Base-by-base conservation (phyloP, 2,797 vertebrate species). In the Triplophysa yarkandensis region DNA sequence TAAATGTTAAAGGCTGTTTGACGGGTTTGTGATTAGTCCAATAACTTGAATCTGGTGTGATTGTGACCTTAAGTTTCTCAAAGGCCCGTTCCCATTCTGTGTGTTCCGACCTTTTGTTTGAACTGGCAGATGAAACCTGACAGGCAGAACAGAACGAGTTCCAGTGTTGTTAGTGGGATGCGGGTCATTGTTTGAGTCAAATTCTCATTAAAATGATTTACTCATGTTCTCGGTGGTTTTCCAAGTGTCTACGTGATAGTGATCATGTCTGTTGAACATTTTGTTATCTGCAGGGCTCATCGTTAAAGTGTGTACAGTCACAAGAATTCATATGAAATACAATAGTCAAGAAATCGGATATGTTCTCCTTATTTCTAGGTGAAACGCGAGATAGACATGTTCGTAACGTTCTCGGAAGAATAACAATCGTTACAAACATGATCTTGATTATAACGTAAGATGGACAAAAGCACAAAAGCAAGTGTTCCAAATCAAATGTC, bases 211-310 rank as follows among this genome's bases (percentile, higher is more conserved):
- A 41, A 69, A 6, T 30, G 28, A 13, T 10, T 62, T 11, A 41
- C 39, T 69, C 39, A 10, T 36, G 39, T 69, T 44, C 46, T 44
- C 44, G 10, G 23, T 48, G 30, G 48, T 55, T 61, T 54, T 41
- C 39, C 11, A 11, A 55, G 68, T 23, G 69, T 11, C 27, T 78
- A 83, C 76, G 55, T 78, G 79, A 71, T 30, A 39, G 27, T 27
- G 4, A 23, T 68, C 70, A 80, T 21, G 61, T 28, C 32, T 2
- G 61, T 28, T 21, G 2, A 34, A 27, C 13, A 19, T 60, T 8
- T 34, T 62, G n/a, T 30, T 41, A 39, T 72, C 13, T 54, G 43
- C 43, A 74, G 14, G 57, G 10, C 21, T 4, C 0, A 16, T 41
- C 28, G 17, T 36, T 30, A 19, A 25, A 74, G 23, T 39, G 14